Evolutionary conservation across 2,113 vertebrate species (phyloP).

Genomic region (Phrynosoma blainvillii): DNA sequence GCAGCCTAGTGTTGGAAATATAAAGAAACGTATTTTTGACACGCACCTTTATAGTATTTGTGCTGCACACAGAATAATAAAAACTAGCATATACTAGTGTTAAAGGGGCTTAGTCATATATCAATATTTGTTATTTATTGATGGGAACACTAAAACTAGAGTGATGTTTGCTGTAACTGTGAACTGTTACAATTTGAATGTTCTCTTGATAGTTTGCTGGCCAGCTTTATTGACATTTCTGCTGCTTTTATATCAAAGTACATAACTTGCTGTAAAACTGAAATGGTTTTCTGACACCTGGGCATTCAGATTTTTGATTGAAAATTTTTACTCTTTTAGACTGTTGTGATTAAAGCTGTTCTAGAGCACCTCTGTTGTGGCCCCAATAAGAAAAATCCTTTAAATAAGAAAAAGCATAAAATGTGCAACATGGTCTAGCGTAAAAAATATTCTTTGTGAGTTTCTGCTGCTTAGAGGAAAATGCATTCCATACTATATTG

Average conservation of each 20-base stretch:
- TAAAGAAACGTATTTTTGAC: not conserved
- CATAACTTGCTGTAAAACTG: not conserved
- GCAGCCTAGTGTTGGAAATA: not conserved
- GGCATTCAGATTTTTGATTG: constrained; percentile 13
- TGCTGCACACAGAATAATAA: not conserved
- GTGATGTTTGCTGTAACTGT: not conserved
- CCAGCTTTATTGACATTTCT: constrained; percentile 21
- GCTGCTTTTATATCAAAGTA: not conserved
- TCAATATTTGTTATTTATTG: not conserved
- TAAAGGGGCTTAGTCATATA: not conserved
- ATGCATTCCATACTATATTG: constrained; percentile 44
- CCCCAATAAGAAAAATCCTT: constrained; percentile 44
- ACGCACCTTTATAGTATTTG: not conserved
- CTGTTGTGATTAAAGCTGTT: not conserved
- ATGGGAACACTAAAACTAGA: not conserved
- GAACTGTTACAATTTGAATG: not conserved
- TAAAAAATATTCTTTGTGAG: constrained; percentile 49
- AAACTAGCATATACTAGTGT: not conserved
- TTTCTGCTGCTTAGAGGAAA: constrained; percentile 59
- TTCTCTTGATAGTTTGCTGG: constrained; percentile 27
- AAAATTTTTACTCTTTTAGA: constrained; percentile 45
- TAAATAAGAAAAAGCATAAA: constrained; percentile 55
- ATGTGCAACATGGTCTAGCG: constrained; percentile 46
- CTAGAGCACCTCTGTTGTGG: not conserved
- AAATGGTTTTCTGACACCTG: constrained; percentile 24